Base-by-base conservation (phyloP, 2,888 invertebrate species). In the Nemapogon koenigi region DNA sequence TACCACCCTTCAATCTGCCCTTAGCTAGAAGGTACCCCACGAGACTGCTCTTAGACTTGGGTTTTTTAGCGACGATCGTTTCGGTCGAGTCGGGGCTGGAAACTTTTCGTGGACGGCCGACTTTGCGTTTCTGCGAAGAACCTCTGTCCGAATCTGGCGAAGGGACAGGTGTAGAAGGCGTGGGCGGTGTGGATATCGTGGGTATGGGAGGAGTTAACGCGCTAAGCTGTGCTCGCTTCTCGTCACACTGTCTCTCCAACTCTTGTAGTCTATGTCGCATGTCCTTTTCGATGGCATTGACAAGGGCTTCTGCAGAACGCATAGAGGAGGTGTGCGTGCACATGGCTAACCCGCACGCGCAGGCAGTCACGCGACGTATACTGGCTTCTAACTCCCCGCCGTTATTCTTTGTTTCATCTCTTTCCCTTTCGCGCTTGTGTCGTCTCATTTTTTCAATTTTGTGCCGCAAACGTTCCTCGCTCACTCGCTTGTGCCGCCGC, bases 201-300 rank as follows among this genome's bases (percentile, higher is more conserved):
- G 66, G 65, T 41, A 82, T 71, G 42, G 83, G 83, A 1, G 85
- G 85, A 15, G 83, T 83, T 28, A 90, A 71, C 46, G 87, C 88
- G 43, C 84, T 85, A n/a, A 94, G 68, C 62, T 94, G 91, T 18
- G 86, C 86, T 55, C 92, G 89, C 57, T 91, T 91, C 57, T 94
- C 92, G 44, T 86, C 86, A 55, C 91, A 90, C 54, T 90, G 87
- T 16, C 88, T 81, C 52, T 93, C 90, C 17, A 94, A 76, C 37
- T 93, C 91, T 15, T 91, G 90, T 43, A 94, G 60, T 40, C 87
- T 83, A 65, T 88, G 84, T 27, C 91, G 81, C 90, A 94, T 91
- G 51, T 91, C 89, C 51, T 89, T 76, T 59, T 93, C 92, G 67
- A 89, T 85, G 1, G 88, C 86, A 55, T 85, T 86, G 59, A 89